These are phyloP conservation scores for Istiophorus platypterus DNA, from an alignment of 2,113 vertebrate species.

Conservation along the genomic window DNA sequence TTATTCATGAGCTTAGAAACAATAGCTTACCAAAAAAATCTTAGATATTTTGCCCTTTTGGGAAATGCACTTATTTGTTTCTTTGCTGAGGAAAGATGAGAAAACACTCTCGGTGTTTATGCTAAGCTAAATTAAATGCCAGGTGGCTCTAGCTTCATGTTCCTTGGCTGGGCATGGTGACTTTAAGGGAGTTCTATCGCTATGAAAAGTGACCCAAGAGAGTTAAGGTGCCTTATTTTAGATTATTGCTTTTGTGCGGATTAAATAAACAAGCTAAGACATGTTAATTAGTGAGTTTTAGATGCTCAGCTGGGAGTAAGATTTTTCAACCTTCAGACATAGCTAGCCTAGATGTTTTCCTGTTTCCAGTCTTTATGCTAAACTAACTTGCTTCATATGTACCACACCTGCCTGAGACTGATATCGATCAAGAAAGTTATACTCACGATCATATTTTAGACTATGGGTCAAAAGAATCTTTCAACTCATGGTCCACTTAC, in stretches of 20 bases:
- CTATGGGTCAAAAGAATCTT: neutral
- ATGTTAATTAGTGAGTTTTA: neutral
- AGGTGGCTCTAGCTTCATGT: neutral
- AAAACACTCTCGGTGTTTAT: neutral
- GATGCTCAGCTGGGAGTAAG: too few species aligned
- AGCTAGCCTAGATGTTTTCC: too few species aligned
- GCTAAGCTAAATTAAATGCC: neutral
- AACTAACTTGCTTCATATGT: too few species aligned
- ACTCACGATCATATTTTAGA: neutral
- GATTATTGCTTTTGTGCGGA: too few species aligned
- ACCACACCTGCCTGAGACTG: too few species aligned
- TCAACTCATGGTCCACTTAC: neutral
- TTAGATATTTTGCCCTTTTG: neutral
- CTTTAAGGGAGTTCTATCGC: too few species aligned
- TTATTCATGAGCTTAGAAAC: neutral
- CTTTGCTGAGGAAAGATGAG: conserved; percentile 1
- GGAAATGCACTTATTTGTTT: neutral
- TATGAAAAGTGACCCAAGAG: too few species aligned
- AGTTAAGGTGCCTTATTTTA: too few species aligned
- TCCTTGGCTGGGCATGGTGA: neutral
- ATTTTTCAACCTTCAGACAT: too few species aligned
- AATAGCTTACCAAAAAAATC: neutral
- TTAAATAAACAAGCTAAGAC: neutral
- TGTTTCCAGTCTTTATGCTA: too few species aligned
- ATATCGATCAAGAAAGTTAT: too few species aligned